Evolutionary conservation across 1,140 invertebrate genomes (phyloP), one percentile per base, ranked within the genome.

Genomic region (Brachionus koreanus): DNA sequence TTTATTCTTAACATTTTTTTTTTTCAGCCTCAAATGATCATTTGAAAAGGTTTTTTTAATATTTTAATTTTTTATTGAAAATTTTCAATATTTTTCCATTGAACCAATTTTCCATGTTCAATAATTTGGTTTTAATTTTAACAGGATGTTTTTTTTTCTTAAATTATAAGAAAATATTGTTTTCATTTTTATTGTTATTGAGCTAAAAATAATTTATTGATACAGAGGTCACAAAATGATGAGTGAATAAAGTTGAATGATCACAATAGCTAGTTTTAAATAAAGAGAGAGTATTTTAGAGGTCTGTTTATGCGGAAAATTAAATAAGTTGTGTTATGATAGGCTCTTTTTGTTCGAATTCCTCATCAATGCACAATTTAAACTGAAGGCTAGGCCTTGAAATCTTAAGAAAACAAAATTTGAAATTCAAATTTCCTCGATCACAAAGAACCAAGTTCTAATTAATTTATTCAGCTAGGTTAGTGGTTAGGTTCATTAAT

Each of bases 341-440:
- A 69, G 65, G 65, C 63, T 69, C 19, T 69, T 69, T 69, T 69
- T 69, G 65, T 69, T 69, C 65, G 3, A 69, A 37, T 69, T 69
- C 65, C 35, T 69, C 37, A 5, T 39, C 33, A 39, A 23, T 69
- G 35, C 19, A 57, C 49, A 57, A 7, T 57, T 57, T 57, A 57
- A 57, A 49, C 49, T 57, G 16, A 57, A 23, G 16, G 49, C 49
- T 1, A 57, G 19, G 49, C 19, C 49, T 57, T 19, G 16, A 69
- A 69, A 69, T 69, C 65, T 69, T 69, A 69, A 69, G 65, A 69
- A 69, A 69, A 69, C 35, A 69, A 69, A 69, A 69, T 69, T 69
- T 69, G 16, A 69, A 69, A 42, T 69, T 69, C 19, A 69, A 69
- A 69, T 69, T 69, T 69, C 33, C 65, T 69, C 65, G 35, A 39